Evolutionary conservation across 2,113 vertebrate genomes (phyloP), one percentile per base, ranked within the genome.

Genomic region (Ameiurus melas): DNA sequence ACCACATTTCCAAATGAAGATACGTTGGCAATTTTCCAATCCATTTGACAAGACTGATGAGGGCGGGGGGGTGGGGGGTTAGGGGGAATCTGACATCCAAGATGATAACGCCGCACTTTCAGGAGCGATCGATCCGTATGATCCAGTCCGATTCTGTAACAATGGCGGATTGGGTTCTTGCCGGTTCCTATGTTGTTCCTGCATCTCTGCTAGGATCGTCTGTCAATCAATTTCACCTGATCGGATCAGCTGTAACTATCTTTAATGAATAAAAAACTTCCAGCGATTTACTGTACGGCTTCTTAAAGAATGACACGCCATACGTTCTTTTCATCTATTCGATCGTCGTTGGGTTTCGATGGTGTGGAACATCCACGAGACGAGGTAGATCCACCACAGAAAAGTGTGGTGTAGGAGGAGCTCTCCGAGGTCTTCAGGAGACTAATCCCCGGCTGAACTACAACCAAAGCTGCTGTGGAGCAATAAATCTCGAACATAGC

Each of bases 1-100:
- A 47, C 82, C 27, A 66, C 60, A 51, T 84, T n/a, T 14, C 12
- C 30, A 64, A 83, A 83, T 83, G 58, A 64, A 83, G 82, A 83
- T 83, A 43, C 25, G 58, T 43, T 58, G 55, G 14, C 58, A 39
- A 79, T 79, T 80, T 77, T 77, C 73, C 22, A 25, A 47, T 47
- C 36, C 39, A 47, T 77, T 77, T 13, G 73, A 47, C 73, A 77
- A 47, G 73, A 77, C 39, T 27, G 39, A 47, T 77, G 10, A 17
- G 9, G 14, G 27, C n/a, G n/a, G n/a, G n/a, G n/a, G n/a, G n/a
- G n/a, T n/a, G n/a, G n/a, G n/a, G n/a, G n/a, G n/a, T n/a, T n/a
- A n/a, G 6, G 12, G 12, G 47, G 47, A 2, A 47, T 2, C 36
- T 25, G 39, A 75, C 39, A 75, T 20, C 20, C 9, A 4, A 77